Percentiles rank a stretch among this genome's conserved stretches.
Evolutionary conservation across 1,140 invertebrate genomes (phyloP).

Genomic region (Orchesella cincta): DNA sequence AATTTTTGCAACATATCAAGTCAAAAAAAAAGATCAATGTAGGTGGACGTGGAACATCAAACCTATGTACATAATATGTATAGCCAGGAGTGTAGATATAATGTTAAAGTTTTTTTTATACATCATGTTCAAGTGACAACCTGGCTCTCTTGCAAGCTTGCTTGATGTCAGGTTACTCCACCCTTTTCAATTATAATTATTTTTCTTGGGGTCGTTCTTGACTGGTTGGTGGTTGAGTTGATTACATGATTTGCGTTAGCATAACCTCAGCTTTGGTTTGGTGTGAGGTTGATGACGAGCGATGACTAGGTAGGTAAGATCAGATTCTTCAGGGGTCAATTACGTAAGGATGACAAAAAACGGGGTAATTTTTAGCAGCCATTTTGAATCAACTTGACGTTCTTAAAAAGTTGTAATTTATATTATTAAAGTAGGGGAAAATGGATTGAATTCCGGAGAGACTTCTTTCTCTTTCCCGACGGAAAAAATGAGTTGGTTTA

Average conservation of each 20-base stretch:
- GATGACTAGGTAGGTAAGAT: no score
- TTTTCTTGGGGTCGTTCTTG: constrained; percentile 5
- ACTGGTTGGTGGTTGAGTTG: neutral
- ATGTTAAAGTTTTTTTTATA: no score
- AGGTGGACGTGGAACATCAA: neutral
- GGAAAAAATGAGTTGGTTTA: no score
- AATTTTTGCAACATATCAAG: neutral
- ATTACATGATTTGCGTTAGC: neutral
- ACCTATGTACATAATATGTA: constrained; percentile 14
- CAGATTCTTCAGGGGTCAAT: no score
- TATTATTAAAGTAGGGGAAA: no score
- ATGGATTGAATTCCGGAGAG: no score
- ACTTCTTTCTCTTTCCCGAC: no score
- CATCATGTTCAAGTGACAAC: constrained; percentile 31
- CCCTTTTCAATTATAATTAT: constrained; percentile 48
- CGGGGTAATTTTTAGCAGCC: no score
- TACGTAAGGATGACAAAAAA: no score
- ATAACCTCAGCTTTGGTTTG: neutral
- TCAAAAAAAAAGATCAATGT: neutral
- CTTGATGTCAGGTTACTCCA: constrained; percentile 40
- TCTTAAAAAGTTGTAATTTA: no score
- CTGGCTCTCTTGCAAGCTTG: constrained; percentile 11
- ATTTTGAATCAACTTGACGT: neutral
- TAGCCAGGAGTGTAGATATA: neutral
- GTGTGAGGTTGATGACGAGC: no score